Evolutionary conservation across 2,797 vertebrate genomes (phyloP).

Genomic region (Odontamblyopus lacepedii): DNA sequence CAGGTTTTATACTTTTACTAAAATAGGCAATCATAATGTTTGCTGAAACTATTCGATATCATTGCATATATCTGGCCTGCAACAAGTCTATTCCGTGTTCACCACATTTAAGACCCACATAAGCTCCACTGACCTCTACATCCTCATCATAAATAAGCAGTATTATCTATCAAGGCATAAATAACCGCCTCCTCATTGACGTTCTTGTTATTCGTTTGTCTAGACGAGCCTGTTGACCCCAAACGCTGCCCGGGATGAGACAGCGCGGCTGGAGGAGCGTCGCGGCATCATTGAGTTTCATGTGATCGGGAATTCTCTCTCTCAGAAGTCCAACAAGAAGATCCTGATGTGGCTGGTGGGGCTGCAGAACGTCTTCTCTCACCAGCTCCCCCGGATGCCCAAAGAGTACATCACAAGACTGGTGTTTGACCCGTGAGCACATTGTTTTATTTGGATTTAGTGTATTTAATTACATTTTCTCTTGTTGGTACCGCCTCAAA

Average conservation of each 20-base stretch:
- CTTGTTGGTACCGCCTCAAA: too few relatives aligned
- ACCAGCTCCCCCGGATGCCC: constrained; percentile 97
- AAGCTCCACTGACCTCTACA: too few relatives aligned
- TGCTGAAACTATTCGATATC: too few relatives aligned
- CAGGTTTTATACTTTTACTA: too few relatives aligned
- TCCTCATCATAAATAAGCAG: too few relatives aligned
- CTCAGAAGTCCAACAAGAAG: constrained; percentile 97
- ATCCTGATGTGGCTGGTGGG: constrained; percentile 98
- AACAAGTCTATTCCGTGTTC: too few relatives aligned
- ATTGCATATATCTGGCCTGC: too few relatives aligned
- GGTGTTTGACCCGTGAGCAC: constrained; percentile 96
- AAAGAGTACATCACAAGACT: constrained; percentile 99
- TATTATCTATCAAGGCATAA: too few relatives aligned
- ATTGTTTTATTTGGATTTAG: not conserved
- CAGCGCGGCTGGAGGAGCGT: constrained; percentile 93
- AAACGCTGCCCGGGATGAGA: constrained; percentile 94
- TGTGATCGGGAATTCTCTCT: constrained; percentile 95
- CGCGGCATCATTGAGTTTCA: constrained; percentile 98
- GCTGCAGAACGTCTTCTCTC: constrained; percentile 97
- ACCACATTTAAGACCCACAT: too few relatives aligned
- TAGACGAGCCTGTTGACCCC: constrained; percentile 94
- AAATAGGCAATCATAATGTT: too few relatives aligned
- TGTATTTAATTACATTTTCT: not conserved
- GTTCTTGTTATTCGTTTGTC: not conserved
- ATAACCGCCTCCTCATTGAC: not conserved